Evolutionary conservation across 1,140 invertebrate species (phyloP), one percentile per base, ranked within the genome.

Genomic region (Bombus superbus): DNA sequence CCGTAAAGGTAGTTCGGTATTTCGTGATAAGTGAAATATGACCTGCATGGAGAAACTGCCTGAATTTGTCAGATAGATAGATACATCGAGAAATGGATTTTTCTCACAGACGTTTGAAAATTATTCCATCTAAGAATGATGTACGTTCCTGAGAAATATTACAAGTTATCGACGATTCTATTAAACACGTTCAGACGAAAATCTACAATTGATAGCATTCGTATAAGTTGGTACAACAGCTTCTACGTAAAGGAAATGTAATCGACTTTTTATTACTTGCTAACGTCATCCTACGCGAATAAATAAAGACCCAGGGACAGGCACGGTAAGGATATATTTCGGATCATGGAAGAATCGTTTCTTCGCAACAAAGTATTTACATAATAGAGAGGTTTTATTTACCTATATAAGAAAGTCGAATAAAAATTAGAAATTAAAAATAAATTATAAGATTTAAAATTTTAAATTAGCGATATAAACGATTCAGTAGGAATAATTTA

Each of bases 11-110:
- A n/a, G 69, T 44, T 40, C 40, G 18, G 38, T 72, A 72, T 72
- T 72, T 72, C 40, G 69, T 42, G 69, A 72, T 72, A 72, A 72
- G 69, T 40, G 69, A 72, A 72, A 72, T 72, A 72, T 72, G 40
- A 72, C 25, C 69, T 44, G 40, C 6, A 42, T 15, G 69, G 69
- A 72, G 40, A 72, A 44, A n/a, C 28, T 72, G 69, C 11, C 69
- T 42, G 69, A 72, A 72, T 72, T 72, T 42, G 69, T 72, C 69
- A 44, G 69, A 72, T 13, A 44, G 69, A 72, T 13, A 42, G 38
- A 72, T 42, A 44, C 40, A 40, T 42, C 69, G 1, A 42, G 69
- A 44, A 72, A 44, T 44, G 40, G n/a, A 72, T 72, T 72, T 72
- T n/a, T 72, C 69, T 40, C 38, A 3, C 11, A 8, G 40, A 72